Base-by-base conservation (phyloP, 1,140 invertebrate genomes). In the Orchestia grillus region DNA sequence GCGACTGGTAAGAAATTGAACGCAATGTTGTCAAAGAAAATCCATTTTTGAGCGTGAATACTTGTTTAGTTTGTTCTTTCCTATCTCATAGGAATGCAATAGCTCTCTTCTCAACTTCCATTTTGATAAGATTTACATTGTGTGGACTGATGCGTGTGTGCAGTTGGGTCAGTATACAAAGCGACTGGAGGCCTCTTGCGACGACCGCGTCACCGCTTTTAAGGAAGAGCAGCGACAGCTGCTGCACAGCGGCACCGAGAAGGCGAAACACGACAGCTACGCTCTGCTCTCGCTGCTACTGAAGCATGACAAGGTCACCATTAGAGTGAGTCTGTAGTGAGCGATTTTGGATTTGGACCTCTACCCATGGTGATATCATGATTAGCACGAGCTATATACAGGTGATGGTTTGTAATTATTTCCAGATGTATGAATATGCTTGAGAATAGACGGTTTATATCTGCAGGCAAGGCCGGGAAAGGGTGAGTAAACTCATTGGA, bases 221-320 rank as follows among this genome's bases (percentile, higher is more conserved):
- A 94, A 94, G 44, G 92, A 94, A 4, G 0, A 94, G 11, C 92
- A 94, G 92, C 44, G 41, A n/a, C 41, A 94, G 44, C 92, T 45
- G 92, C 92, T 94, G 43, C 43, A 94, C 43, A 40, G 40, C 43
- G 40, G 40, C 92, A 94, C 44, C 16, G 92, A 94, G 23, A 44
- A 44, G 28, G 92, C 92, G 44, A 94, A 45, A 44, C 92, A 47
- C 44, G 92, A 94, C 92, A 94, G 92, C 92, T 94, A 94, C 40
- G 92, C 44, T 19, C 92, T 94, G 43, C 92, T 94, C 11, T 42
- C 43, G 8, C 92, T 94, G 19, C 92, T 94, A 11, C 11, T 45
- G 43, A 44, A 40, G 43, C 44, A 44, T 47, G 44, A 94, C 92
- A 94, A 94, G 44, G 6, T 94, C 92, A 94, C 41, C 44, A 94